phyloP scores from a whole-genome alignment of 1,140 invertebrate species.

The Wasmannia auropunctata region DNA sequence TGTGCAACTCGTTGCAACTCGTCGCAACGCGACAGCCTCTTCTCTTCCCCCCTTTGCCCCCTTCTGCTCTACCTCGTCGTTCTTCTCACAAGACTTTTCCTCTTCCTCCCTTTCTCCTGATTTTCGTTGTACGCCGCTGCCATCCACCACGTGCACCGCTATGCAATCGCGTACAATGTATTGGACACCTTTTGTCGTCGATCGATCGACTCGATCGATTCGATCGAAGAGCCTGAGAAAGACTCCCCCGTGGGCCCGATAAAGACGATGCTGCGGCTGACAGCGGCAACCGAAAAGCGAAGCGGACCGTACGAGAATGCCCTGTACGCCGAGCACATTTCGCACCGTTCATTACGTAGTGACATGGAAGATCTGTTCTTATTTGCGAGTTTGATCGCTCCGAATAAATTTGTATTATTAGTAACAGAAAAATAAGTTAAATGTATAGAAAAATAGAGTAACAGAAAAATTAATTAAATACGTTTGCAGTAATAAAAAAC shows the following conservation, averaged over 20 bases:
- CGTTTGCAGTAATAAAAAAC: not conserved
- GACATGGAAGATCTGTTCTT: not conserved
- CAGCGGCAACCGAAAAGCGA: constrained; percentile 7
- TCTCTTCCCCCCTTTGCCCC: constrained; percentile 35
- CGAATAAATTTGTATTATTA: constrained; percentile 5
- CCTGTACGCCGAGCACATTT: not conserved
- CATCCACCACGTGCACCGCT: constrained; percentile 60
- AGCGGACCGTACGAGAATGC: not conserved
- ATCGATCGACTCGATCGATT: constrained; percentile 55
- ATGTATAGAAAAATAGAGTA: not conserved
- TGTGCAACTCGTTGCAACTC: constrained; percentile 71
- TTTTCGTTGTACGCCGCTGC: constrained; percentile 58
- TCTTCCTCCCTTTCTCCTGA: constrained; percentile 13
- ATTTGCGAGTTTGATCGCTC: not conserved
- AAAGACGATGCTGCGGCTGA: constrained; percentile 51
- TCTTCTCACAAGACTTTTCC: constrained; percentile 36
- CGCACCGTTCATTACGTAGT: constrained; percentile 22
- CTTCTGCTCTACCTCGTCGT: constrained; percentile 58
- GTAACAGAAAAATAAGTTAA: not conserved
- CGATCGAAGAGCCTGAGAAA: constrained; percentile 51
- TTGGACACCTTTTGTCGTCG: constrained; percentile 63
- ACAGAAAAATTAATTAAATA: not conserved
- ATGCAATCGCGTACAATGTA: constrained; percentile 64
- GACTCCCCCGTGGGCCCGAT: constrained; percentile 33
- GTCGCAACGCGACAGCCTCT: constrained; percentile 63